Evolutionary conservation across 2,888 invertebrate species (phyloP), one percentile per base, ranked within the genome.

Genomic region (Nomada flava): DNA sequence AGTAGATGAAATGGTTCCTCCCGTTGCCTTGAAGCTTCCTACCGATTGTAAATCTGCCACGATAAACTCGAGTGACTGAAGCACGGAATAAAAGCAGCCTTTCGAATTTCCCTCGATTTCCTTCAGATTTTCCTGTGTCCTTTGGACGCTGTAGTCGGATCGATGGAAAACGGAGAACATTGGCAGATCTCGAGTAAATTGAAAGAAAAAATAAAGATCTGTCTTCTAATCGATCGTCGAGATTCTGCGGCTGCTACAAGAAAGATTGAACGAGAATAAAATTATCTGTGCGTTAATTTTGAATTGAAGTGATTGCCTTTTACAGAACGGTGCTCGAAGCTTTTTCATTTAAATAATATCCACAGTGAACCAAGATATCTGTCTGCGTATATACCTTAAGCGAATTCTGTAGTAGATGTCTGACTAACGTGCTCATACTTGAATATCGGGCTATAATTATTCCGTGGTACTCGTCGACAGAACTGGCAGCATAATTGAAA

Each of bases 31-130:
- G 59, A 29, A 77, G 67, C 67, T 82, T 47, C 71, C 57, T 55
- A 84, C 76, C 62, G 69, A 57, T 83, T 62, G 62, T 62, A 70
- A 82, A 75, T 73, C 53, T 44, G 42, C 57, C 50, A 36, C 64
- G 71, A 71, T 76, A 71, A 71, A 71, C 76, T 50, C 42, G 50
- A 57, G 59, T n/a, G 26, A 11, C n/a, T 50, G 71, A 64, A 64
- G 63, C 57, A 29, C 57, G 36, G 57, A 64, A 57, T 64, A 64
- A 76, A 63, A 57, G 23, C 63, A 15, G 47, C 18, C 72, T 42
- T 76, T 76, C 64, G 76, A 50, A 50, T 76, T 71, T 71, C 55
- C 55, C 71, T 76, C 63, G 18, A 13, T 26, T 64, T 7, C 36
- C 36, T 18, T 50, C 18, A 15, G 15, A 15, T 50, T 18, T 50